Evolutionary conservation across 2,888 invertebrate genomes (phyloP), one percentile per base, ranked within the genome.

Genomic region (Hirudinaria manillensis): DNA sequence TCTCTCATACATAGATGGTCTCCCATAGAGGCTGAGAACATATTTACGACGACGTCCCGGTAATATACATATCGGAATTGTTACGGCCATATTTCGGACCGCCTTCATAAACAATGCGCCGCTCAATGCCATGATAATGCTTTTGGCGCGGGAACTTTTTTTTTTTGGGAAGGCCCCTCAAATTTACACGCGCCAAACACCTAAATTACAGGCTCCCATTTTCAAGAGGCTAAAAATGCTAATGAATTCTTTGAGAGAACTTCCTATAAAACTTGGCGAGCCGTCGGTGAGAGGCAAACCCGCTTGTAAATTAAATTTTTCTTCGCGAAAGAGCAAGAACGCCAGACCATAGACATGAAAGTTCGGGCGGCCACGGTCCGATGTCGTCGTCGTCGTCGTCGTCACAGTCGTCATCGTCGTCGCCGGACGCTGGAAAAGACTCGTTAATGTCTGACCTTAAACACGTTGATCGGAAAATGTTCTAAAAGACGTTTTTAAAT

Each of bases 51-150:
- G 61, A 13, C 21, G 29, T 24, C 24, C 21, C 29, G 29, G 61
- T 61, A 61, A 61, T 61, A 61, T 61, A 61, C 61, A 61, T 61
- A 61, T 61, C 61, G 61, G 61, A 61, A 61, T 29, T 29, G 61
- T 61, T 61, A 61, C 61, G 61, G 29, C 61, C 61, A 61, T 61
- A 61, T 61, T 61, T 61, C 61, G 61, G 29, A 24, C 61, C 24
- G 61, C 61, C 61, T 61, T 61, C 61, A 61, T 61, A 61, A 61
- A 61, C 61, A 61, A 61, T 61, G 61, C 61, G 29, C 24, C 61
- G 61, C 61, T 61, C 61, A 61, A 61, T 61, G 61, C 61, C 61
- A 29, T 29, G 61, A 61, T 61, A 61, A 61, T 61, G 61, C 61
- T 61, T 19, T 29, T 61, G 61, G 24, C 24, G 61, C 29, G 61